A percentile compares a stretch with the other conserved stretches of the same genome.
Conservation (phyloP, 2,888 invertebrate genomes). For the Herminia tarsipennalis region DNA sequence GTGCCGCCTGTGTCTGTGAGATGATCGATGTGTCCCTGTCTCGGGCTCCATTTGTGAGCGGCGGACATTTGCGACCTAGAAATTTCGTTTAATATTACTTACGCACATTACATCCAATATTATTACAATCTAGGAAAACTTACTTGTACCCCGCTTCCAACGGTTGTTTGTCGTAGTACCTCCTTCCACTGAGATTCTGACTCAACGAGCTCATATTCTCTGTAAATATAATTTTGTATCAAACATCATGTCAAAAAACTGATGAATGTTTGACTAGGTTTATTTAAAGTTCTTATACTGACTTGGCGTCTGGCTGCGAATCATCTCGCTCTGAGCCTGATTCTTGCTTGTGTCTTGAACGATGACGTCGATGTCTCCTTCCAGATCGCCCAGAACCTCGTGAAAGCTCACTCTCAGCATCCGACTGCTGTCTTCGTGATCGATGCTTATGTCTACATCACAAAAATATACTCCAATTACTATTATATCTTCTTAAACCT, state of each 20-base stretch:
- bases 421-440: slow-evolving; percentile 92
- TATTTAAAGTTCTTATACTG: slow-evolving; percentile 31
- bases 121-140: slow-evolving; percentile 22
- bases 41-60: slow-evolving; percentile 83
- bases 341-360: slow-evolving; percentile 90
- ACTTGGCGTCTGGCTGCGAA: slow-evolving; percentile 81
- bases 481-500: no score
- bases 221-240: slow-evolving; percentile 45
- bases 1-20: slow-evolving; percentile 86
- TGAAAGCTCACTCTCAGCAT: slow-evolving; percentile 96
- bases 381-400: slow-evolving; percentile 93
- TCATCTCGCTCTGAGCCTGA: slow-evolving; percentile 91
- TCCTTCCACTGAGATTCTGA: slow-evolving; percentile 96
- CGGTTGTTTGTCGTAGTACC: slow-evolving; percentile 90
- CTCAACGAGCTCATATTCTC: slow-evolving; percentile 91
- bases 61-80: slow-evolving; percentile 90
- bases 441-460: slow-evolving; percentile 89
- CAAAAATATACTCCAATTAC: neutral
- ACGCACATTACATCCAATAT: neutral
- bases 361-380: slow-evolving; percentile 90
- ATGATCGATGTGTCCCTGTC: slow-evolving; percentile 82
- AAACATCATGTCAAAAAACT: neutral
- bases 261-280: no score
- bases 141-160: slow-evolving; percentile 80
- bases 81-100: slow-evolving; percentile 10